Base-by-base conservation (phyloP, 2,888 invertebrate species). In the Epinotia bilunana region DNA sequence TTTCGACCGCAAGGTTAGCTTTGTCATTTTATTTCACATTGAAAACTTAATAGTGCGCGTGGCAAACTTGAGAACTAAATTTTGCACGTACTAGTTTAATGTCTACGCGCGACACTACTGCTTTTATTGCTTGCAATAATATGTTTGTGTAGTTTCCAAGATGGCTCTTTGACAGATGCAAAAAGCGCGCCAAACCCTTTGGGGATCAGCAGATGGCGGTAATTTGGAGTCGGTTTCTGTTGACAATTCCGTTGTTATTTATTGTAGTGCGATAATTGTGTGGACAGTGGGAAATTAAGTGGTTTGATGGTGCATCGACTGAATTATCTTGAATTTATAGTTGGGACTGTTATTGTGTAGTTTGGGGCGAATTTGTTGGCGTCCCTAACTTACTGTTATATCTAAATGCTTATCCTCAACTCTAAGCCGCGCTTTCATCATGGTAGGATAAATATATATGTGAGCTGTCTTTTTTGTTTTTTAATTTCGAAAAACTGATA, bases 151-250 rank as follows among this genome's bases (percentile, higher is more conserved):
- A n/a, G 16, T n/a, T 9, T 70, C 72, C 67, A 90, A 91, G 88
- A 91, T 91, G 91, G 91, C 89, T 84, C 89, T 81, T 84, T 88
- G 89, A 89, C 88, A 90, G 88, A 88, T 87, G 87, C 83, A 86
- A 85, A 83, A 86, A 87, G 86, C 84, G 90, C 89, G 89, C 89
- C 86, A 90, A 92, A 90, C 90, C 93, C 93, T 92, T 93, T 93
- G 92, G 93, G 92, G 92, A 93, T 86, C 78, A 82, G 83, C 92
- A 93, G 93, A 93, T 93, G 93, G 87, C 86, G 86, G 88, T 87
- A 91, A 92, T 93, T 91, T 89, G 87, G 85, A 84, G 89, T 88
- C 88, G 84, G 82, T 80, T 80, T 82, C 85, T 84, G 88, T 89
- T 89, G 92, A 90, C 93, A 87, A 90, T 89, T 86, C 84, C 82